phyloP scores from a whole-genome alignment of 1,140 invertebrate genomes.

The Euwallacea similis region DNA sequence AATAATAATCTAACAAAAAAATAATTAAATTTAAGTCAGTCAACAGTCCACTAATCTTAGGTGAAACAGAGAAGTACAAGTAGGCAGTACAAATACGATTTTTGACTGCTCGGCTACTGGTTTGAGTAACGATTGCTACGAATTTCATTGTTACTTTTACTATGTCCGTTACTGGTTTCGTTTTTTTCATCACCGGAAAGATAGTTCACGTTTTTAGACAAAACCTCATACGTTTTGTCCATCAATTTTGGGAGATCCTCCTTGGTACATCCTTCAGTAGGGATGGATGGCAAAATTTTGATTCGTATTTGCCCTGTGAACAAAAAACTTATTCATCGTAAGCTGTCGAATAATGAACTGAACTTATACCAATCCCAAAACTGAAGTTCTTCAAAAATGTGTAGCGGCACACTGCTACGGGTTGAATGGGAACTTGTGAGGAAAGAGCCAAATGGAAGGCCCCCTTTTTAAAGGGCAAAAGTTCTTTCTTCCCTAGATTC shows the following conservation, averaged over 20 bases:
- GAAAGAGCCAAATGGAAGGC: constrained; percentile 90
- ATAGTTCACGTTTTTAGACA: constrained; percentile 59
- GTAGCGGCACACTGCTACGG: constrained; percentile 87
- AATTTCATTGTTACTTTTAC: constrained; percentile 8
- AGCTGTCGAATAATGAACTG: not conserved
- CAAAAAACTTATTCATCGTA: constrained; percentile 15
- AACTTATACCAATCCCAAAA: constrained; percentile 70
- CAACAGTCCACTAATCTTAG: too few species aligned
- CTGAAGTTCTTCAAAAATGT: constrained; percentile 76
- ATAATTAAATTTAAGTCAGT: too few species aligned
- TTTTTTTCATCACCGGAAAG: not conserved
- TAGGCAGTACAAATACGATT: too few species aligned
- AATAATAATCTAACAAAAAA: too few species aligned
- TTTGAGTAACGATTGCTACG: too few species aligned
- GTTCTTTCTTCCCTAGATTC: constrained; percentile 63
- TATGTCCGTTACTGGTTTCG: constrained; percentile 5
- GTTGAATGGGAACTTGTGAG: constrained; percentile 81
- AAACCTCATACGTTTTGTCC: constrained; percentile 63
- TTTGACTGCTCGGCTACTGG: too few species aligned
- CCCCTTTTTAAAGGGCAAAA: constrained; percentile 88
- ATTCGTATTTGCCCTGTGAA: constrained; percentile 66
- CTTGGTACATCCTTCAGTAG: constrained; percentile 64
- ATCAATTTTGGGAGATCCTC: constrained; percentile 68
- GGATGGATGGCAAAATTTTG: constrained; percentile 70
- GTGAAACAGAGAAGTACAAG: too few species aligned